Base-by-base conservation (phyloP, 1,140 invertebrate species). In the Phthorimaea operculella region DNA sequence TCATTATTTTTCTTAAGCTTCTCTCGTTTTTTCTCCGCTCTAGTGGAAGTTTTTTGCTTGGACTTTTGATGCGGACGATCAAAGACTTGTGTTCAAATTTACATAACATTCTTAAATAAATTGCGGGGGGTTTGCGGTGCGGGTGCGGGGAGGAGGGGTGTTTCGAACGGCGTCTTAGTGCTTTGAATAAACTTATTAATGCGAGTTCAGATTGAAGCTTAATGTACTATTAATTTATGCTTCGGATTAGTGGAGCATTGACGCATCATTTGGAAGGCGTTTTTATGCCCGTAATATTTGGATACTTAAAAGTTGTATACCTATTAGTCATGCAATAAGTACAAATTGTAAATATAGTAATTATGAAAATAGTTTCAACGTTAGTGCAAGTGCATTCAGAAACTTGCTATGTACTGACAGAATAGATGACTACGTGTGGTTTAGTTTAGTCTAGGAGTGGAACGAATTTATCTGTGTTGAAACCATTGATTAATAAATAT, bases 31-130 rank as follows among this genome's bases (percentile, higher is more conserved):
- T 81, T 79, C 72, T 71, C 66, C 73, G 66, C 70, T 80, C 69
- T 72, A 72, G 68, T 73, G 70, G 77, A 79, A 78, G 66, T 82
- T 82, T 78, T 85, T 80, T 79, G 63, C 74, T 74, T 76, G 78
- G 76, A 83, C 79, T 84, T 83, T 81, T 81, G 79, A 79, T 81
- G 77, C 79, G 76, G 72, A 78, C 79, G 82, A 82, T 85, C 82
- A 85, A 85, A 85, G 82, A 83, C 74, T 78, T 74, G 80, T 82
- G 82, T 83, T 82, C 74, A 75, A 82, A 85, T 85, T 85, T 85
- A 83, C 82, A 85, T 85, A 85, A 83, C 79, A 85, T 85, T 81
- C 76, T 85, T 82, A 85, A 83, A 85, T 83, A 83, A 83, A 82
- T 83, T 79, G 73, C 71, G 73, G 77, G 69, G 47, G 48, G 21